phyloP scores from a whole-genome alignment of 2,888 invertebrate genomes.

The Drosophila meridionalis region DNA sequence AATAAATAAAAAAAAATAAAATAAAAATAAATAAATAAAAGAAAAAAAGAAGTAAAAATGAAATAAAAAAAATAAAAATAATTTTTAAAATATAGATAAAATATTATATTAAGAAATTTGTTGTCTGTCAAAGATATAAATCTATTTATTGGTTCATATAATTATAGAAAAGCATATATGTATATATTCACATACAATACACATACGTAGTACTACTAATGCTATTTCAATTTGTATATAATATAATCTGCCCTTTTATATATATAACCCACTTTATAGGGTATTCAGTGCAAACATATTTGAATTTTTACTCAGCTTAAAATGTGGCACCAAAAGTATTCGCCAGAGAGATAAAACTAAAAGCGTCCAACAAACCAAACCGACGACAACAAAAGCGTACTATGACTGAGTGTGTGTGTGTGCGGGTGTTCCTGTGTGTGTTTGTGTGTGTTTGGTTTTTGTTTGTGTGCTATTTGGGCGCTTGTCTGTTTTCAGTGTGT shows the following conservation, averaged over 20 bases:
- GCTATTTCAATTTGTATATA: not conserved
- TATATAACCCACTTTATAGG: constrained; percentile 6
- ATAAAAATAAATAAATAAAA: no score
- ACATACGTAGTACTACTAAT: no score
- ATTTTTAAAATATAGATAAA: no score
- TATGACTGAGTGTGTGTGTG: constrained; percentile 30
- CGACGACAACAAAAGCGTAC: constrained; percentile 65
- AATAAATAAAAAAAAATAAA: no score
- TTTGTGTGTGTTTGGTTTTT: constrained; percentile 39
- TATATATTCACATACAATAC: no score
- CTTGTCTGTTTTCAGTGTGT: constrained; percentile 38
- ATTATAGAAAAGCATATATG: no score
- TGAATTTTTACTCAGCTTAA: constrained; percentile 17
- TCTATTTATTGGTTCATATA: no score
- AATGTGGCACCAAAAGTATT: constrained; percentile 52
- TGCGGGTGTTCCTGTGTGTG: constrained; percentile 34
- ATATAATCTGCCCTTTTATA: not conserved
- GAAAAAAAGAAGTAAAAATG: no score
- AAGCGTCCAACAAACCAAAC: constrained; percentile 74
- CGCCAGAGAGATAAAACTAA: constrained; percentile 66
- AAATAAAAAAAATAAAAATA: no score
- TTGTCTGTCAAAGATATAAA: no score
- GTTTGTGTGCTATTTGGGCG: constrained; percentile 44
- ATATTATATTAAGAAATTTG: no score
- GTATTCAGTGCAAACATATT: constrained; percentile 25